A percentile compares a stretch with the other conserved stretches of the same genome.
phyloP scores from a whole-genome alignment of 2,888 invertebrate species.

The Isoperla grammatica region DNA sequence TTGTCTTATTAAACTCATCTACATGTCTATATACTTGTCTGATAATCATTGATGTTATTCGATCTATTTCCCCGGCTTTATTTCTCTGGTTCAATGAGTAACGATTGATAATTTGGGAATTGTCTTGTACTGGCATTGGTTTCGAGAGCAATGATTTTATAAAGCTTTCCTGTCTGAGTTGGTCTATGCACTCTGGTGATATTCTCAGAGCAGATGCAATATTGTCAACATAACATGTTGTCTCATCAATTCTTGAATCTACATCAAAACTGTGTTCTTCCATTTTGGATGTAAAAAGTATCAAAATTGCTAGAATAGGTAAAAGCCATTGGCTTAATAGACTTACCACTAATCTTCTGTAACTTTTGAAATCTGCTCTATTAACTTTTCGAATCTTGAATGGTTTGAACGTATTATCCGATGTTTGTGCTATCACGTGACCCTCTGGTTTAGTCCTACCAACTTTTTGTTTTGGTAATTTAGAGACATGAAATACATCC shows the following conservation, averaged over 20 bases:
- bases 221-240: conserved; percentile 4
- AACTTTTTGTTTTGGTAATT: too few relatives aligned
- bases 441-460: too few relatives aligned
- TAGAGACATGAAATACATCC: too few relatives aligned
- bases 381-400: too few relatives aligned
- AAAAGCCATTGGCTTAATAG: conserved; percentile 39
- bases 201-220: conserved; percentile 1
- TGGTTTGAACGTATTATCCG: too few relatives aligned
- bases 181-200: not conserved
- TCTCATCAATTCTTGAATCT: not conserved
- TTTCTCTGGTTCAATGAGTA: not conserved
- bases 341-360: conserved; percentile 26
- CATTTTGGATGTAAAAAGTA: conserved; percentile 34
- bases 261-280: conserved; percentile 18
- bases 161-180: conserved; percentile 1
- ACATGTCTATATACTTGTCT: conserved; percentile 4
- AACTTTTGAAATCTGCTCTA: too few relatives aligned
- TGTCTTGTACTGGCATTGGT: not conserved
- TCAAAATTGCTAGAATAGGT: conserved; percentile 35
- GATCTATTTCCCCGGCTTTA: not conserved
- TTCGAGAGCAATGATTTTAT: not conserved
- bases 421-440: too few relatives aligned
- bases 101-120: too few relatives aligned
- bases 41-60: not conserved
- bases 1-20: conserved; percentile 8